Evolutionary conservation across 2,797 vertebrate species (phyloP).

Genomic region (Parambassis ranga): DNA sequence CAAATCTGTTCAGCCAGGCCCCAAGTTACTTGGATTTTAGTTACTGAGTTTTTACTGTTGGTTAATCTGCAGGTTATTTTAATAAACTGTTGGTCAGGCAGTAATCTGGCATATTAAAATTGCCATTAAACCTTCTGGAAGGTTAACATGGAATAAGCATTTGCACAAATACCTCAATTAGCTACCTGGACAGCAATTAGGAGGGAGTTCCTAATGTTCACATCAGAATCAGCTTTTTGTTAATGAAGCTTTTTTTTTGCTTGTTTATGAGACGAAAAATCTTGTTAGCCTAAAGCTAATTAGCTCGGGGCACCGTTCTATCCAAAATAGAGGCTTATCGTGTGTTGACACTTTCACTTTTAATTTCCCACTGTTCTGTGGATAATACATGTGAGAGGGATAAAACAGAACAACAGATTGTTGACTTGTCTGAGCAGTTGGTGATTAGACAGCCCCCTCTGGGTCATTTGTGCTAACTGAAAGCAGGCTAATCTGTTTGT

Average conservation of each 20-base stretch:
- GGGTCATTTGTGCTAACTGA: too few species aligned
- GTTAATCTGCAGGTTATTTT: not conserved
- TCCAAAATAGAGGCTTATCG: not conserved
- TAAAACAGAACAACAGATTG: not conserved
- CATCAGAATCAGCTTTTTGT: too few species aligned
- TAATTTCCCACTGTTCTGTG: not conserved
- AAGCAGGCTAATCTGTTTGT: too few species aligned
- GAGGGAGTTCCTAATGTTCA: not conserved
- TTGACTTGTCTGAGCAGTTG: not conserved
- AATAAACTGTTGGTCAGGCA: not conserved
- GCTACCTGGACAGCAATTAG: not conserved
- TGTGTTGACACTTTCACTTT: not conserved
- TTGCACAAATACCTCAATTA: not conserved
- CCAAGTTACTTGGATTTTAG: not conserved
- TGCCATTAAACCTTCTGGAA: not conserved
- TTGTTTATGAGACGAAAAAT: not conserved
- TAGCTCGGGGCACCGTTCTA: not conserved
- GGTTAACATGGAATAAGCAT: not conserved
- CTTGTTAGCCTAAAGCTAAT: not conserved
- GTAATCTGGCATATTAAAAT: not conserved
- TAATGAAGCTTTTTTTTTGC: not conserved
- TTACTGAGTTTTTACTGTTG: slow-evolving; percentile 1
- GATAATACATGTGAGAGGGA: not conserved
- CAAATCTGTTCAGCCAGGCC: not conserved
- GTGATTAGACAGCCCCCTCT: not conserved